Evolutionary conservation across 2,888 invertebrate species (phyloP).

Genomic region (Steinernema carpocapsae): DNA sequence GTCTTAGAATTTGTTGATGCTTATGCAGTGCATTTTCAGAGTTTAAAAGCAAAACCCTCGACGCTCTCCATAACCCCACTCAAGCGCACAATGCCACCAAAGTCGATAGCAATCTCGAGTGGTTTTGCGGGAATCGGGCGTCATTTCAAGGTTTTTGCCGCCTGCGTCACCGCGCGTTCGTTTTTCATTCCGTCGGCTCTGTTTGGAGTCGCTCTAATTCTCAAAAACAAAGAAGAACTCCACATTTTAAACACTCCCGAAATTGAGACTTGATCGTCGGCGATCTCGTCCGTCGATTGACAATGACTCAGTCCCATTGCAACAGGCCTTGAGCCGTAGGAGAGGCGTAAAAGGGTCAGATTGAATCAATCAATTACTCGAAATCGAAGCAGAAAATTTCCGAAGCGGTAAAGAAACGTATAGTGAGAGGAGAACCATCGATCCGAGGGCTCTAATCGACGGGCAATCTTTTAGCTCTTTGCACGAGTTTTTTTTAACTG

Average conservation of each 20-base stretch:
- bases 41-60: too few species aligned
- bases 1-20: too few species aligned
- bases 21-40: too few species aligned
- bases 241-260: too few species aligned
- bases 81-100: not conserved
- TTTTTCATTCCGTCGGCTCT: not conserved
- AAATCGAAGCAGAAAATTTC: too few species aligned
- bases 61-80: too few species aligned
- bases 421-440: not conserved
- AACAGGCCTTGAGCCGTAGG: too few species aligned
- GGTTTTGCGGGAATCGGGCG: not conserved
- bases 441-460: not conserved
- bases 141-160: not conserved
- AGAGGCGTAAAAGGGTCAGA: constrained; percentile 17
- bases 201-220: constrained; percentile 24
- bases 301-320: not conserved
- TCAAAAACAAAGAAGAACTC: constrained; percentile 25
- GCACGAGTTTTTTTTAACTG: too few species aligned
- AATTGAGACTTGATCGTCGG: too few species aligned
- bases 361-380: not conserved
- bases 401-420: not conserved
- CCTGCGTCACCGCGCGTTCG: constrained; percentile 19
- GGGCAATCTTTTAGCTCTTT: too few species aligned
- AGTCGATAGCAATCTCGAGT: constrained; percentile 20
- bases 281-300: not conserved